Base-by-base conservation (phyloP, 2,113 vertebrate genomes). In the Rhinolophus ferrumequinum region DNA sequence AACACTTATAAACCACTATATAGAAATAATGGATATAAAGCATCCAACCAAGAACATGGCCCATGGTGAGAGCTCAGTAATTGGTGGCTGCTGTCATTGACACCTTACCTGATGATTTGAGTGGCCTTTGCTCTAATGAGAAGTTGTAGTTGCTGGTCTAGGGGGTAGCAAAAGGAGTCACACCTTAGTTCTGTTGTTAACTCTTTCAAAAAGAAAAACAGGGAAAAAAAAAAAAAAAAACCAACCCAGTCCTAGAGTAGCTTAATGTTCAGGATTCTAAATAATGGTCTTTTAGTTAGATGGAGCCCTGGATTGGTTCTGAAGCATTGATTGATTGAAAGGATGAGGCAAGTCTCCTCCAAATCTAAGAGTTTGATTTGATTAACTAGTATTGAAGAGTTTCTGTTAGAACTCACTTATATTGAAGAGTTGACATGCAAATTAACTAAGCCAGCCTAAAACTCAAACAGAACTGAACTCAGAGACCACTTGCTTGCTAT, bases 401-500 rank as follows among this genome's bases (percentile, higher is more conserved):
- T 60, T 84, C 22, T 72, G 22, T 89, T 86, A 93, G 92, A 89
- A 50, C 50, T 86, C 77, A 73, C n/a, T 83, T 67, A 41, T 28
- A 50, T 3, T 35, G 56, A 80, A 88, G 80, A 92, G 41, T 18
- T 90, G 72, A 81, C 66, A 70, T 85, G 85, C 86, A 89, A 50
- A 82, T 72, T 50, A 76, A 70, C 85, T 18, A 80, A 95, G 13
- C 83, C 83, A 86, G 82, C 70, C 70, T 41, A 81, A 92, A 18
- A 82, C 81, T 97, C 73, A 12, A 70, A 16, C 16, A 58, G n/a
- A 62, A 62, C 86, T 76, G 58, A 79, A 64, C 54, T 88, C 89
- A 85, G 62, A 94, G 67, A 86, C 30, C n/a, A 83, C 91, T 94
- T 89, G 47, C 93, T 38, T 56, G 5, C 87, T 90, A 60, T 88